Evolutionary conservation across 2,888 invertebrate genomes (phyloP), one percentile per base, ranked within the genome.

Genomic region (Luperina testacea): DNA sequence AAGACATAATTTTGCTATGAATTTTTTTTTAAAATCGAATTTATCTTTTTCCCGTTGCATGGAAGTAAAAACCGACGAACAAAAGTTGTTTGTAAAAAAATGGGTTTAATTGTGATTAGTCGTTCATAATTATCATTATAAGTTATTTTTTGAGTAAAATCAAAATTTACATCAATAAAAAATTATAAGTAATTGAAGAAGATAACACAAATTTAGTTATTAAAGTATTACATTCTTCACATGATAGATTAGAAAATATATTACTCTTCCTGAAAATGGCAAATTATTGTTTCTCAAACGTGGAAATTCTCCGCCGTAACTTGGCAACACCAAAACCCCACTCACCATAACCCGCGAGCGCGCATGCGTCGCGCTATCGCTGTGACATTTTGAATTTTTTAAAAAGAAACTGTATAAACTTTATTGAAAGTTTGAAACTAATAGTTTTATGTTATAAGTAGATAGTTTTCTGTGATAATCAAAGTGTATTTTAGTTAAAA

Each of bases 271-370:
- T 68, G 2, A 69, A 77, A 32, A 1, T 20, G 48, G 38, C 8
- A 8, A 53, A 45, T 45, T 9, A 64, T 61, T 51, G 57, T 42
- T 42, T 11, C n/a, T 38, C 8, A 61, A 6, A 8, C 51, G 27
- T 20, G 78, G 63, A 82, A 69, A 69, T 79, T 65, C 13, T 13
- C 57, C n/a, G 8, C 4, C 20, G 2, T 17, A 32, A 64, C 15
- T 32, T 89, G 72, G 86, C 86, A 87, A 89, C 88, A 87, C 81
- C 27, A 24, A 70, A 68, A 64, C 75, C 77, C 87, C 90, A 90
- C 87, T 85, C 77, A 51, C 70, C 38, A 75, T n/a, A 67, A 89
- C 32, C 76, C 78, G 80, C 87, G 78, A 82, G 73, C 81, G 86
- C 88, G 88, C 88, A 83, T 74, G 78, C 88, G 89, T 83, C 86